phyloP scores from a whole-genome alignment of 2,797 vertebrate species.

The Pelobates cultripes region DNA sequence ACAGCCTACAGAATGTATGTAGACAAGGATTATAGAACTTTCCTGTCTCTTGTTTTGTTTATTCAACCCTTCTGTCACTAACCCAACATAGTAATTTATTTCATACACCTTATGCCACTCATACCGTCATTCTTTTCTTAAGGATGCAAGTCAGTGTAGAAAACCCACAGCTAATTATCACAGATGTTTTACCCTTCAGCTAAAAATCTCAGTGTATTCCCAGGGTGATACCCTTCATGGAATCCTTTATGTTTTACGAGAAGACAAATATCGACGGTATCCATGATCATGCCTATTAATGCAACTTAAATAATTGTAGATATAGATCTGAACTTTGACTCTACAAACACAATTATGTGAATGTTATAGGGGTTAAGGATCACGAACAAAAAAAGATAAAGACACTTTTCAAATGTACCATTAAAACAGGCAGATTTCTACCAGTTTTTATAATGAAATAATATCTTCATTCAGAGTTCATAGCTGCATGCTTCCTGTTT shows the following conservation, averaged over 20 bases:
- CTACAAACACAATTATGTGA: neutral
- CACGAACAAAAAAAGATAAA: neutral
- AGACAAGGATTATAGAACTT: constrained; percentile 45
- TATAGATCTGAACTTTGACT: neutral
- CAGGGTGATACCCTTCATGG: no score
- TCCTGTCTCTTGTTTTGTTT: constrained; percentile 30
- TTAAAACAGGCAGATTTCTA: no score
- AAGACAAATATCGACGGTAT: neutral
- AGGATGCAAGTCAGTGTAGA: neutral
- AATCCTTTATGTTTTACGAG: neutral
- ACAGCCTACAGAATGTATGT: constrained; percentile 29
- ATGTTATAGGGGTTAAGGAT: neutral
- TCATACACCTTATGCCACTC: constrained; percentile 16
- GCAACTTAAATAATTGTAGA: neutral
- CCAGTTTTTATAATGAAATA: no score
- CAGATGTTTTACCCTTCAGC: no score
- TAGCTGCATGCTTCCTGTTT: no score
- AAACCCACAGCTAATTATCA: neutral
- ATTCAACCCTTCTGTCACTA: constrained; percentile 39
- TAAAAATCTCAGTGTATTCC: no score
- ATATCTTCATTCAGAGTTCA: no score
- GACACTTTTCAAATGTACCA: neutral
- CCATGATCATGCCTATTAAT: neutral
- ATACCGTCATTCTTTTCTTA: constrained; percentile 3
- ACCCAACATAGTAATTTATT: constrained; percentile 20